Evolutionary conservation across 2,113 vertebrate species (phyloP), one percentile per base, ranked within the genome.

Genomic region (Psilopogon haemacephalus): DNA sequence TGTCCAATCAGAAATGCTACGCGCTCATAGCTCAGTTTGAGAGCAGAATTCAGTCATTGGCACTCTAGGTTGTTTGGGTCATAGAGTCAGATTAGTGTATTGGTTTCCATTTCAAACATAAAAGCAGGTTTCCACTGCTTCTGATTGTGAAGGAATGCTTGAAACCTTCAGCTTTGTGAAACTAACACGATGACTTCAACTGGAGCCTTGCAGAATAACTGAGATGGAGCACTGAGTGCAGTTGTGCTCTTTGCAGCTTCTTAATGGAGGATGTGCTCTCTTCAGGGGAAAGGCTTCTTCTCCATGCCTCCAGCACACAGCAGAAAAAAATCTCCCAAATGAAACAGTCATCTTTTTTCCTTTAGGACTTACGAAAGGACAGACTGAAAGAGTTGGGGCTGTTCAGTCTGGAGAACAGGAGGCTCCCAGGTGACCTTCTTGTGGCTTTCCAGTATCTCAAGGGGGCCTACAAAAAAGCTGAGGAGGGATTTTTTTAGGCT

Each of bases 31-130:
- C 16, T 87, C 59, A 79, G 32, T 59, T 85, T 84, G 67, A 85
- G 52, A 76, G 55, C 44, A 44, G 12, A 70, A 83, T 60, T 86
- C 42, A 52, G 52, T 56, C 32, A 42, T 67, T 52, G 2, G 0
- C 48, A 30, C 52, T 84, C 33, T 15, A 16, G n/a, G 35, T 86
- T 87, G 58, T 44, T 70, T 17, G 21, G 56, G 46, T 93, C 82
- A 76, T 48, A 40, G 2, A 65, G 74, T 44, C n/a, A 87, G n/a
- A 82, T 65, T 56, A 65, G 32, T 63, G 4, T 82, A 54, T 88
- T 68, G 42, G 33, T 65, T 91, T 89, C 88, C 60, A 74, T 86
- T 93, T 88, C 60, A 74, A 88, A 86, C 72, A 73, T 73, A 64
- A 88, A 96, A 94, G 37, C 26, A 67, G 30, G 26, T 77, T 93